Evolutionary conservation across 2,113 vertebrate species (phyloP), one percentile per base, ranked within the genome.

Genomic region (Naja naja): DNA sequence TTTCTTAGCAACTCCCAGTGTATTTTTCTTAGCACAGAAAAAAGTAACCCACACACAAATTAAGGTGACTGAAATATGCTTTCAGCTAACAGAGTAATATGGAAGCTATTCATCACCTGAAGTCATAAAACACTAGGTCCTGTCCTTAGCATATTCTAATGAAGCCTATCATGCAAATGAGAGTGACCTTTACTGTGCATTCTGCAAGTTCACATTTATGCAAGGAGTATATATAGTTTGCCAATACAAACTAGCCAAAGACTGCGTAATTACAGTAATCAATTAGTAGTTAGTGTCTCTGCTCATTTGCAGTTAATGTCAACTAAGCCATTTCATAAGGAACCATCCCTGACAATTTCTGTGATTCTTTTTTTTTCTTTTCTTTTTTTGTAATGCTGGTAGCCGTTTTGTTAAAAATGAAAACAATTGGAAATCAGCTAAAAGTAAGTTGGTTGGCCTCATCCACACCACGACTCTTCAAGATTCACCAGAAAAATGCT

Each of bases 151-250:
- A 99, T 99, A 99, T 98, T 99, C 98, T 99, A 99, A 99, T 99
- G 98, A 99, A 99, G 98, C 98, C 98, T 98, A 98, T 98, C 98
- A 99, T 99, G 99, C 98, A 99, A 99, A 99, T 99, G 98, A 99
- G 98, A 97, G 97, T 98, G 99, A 98, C 99, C 99, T 99, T 99
- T 99, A 98, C 98, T 69, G 96, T 98, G 98, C 97, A 97, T 99
- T 98, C 98, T 98, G 98, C 98, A 98, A 98, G 98, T 99, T 98
- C 98, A 98, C 98, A 99, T 98, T 98, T 98, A 98, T 98, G 98
- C 98, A 97, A 97, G 97, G 97, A 98, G 98, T 98, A 98, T 97
- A 98, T 96, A 98, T 98, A 98, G 96, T 98, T 98, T 98, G 97
- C 98, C 98, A 98, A 99, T 98, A 98, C 98, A 98, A 98, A 99